Conservation (phyloP, 2,113 vertebrate genomes). For the Plectropomus leopardus region DNA sequence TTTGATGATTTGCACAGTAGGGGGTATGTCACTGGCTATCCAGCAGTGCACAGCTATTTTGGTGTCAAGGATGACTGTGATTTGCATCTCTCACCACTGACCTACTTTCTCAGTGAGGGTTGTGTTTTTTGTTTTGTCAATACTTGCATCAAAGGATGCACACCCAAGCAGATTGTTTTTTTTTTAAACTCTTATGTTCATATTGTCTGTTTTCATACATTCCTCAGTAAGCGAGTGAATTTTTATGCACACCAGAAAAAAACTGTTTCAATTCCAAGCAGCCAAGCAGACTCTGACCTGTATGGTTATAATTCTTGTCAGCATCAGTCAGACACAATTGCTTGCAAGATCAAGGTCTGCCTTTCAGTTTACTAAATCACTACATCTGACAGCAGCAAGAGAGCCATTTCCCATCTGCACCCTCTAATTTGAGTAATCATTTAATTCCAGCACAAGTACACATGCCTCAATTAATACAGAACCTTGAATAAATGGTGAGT, state of each 20-base stretch:
- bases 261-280: not conserved
- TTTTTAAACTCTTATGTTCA: too few species aligned
- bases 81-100: conserved; percentile 1
- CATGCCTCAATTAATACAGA: conserved; percentile 6
- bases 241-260: not conserved
- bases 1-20: conserved; percentile 4
- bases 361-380: conserved; percentile 13
- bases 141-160: not conserved
- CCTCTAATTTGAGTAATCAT: not conserved
- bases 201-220: not conserved
- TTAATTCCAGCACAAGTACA: not conserved
- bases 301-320: conserved; percentile 10
- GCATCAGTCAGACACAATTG: not conserved
- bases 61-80: not conserved
- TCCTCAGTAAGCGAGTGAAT: not conserved
- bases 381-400: not conserved
- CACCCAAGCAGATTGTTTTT: not conserved
- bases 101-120: not conserved
- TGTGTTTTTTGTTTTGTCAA: not conserved
- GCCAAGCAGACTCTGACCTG: conserved; percentile 1
- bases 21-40: not conserved
- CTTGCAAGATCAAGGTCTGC: conserved; percentile 12
- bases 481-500: not conserved
- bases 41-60: not conserved
- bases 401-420: not conserved